Base-by-base conservation (phyloP, 2,797 vertebrate species). In the Darevskia nairensis region DNA sequence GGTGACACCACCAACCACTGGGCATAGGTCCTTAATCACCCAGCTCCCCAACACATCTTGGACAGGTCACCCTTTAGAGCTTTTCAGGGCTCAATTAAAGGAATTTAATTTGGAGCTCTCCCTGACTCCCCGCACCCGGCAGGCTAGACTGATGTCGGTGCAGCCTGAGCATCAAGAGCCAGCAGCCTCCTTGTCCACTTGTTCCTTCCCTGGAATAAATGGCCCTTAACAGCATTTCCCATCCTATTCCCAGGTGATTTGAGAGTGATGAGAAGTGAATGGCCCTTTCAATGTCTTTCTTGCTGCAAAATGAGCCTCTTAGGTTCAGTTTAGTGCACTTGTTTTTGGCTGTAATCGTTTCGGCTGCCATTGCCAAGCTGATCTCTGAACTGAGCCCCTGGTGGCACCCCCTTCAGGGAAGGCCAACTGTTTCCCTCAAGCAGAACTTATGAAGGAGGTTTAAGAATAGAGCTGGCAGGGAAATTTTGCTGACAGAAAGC, bases 181-280 rank as follows among this genome's bases (percentile, higher is more conserved):
- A n/a, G 32, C 35, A n/a, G 10, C 19, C 32, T 72, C 87, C 19
- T 35, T 82, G 32, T 39, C 61, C 69, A 68, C 17, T 50, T 27
- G 21, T 64, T 35, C 41, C 71, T 81, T 66, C 61, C 7, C 17
- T 32, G 66, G 59, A 82, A 78, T 82, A 88, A 88, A 80, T 85
- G 35, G 55, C 77, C 84, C 75, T 80, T 85, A 78, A 78, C 66
- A 32, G 55, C 64, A 61, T 83, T 79, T 83, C 39, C 64, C 50
- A 46, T 32, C 25, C 74, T 8, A 44, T 72, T 71, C 80, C 84
- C 55, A 46, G 74, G 72, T 76, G 72, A 89, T 41, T 78, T 25
- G 74, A 86, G 72, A 46, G 76, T 89, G 84, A 86, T 86, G 27
- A 89, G 80, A 86, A 89, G 72, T 4, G 74, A 89, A 72, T 83